Base-by-base conservation (phyloP, 2,888 invertebrate species). In the Augiades crinisus region DNA sequence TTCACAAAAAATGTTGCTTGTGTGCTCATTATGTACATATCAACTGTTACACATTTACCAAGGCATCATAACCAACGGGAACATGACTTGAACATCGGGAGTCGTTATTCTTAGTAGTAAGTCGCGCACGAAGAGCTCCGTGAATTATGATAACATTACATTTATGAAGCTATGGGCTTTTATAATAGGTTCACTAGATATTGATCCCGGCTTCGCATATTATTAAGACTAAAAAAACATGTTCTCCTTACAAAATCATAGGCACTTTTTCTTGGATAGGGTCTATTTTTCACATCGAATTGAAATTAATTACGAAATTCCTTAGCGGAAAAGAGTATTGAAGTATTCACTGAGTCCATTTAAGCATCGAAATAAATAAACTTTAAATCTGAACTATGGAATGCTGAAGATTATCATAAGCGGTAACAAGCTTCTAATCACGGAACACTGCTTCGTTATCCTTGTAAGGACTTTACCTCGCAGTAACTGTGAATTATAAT, bases 11-110 rank as follows among this genome's bases (percentile, higher is more conserved):
- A n/a, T n/a, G n/a, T 43, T 44, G 33, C 36, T 17, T 24, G 8
- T 36, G 22, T 24, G 16, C 24, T 36, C 45, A 36, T 27, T 46
- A 46, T 27, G 36, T 36, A n/a, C n/a, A n/a, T 27, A 34, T 45
- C 45, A 14, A 46, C 46, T 34, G 33, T 45, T 34, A 45, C 45
- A 46, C 36, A 46, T 45, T 46, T 46, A 46, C 36, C 33, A 16
- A 7, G 36, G 36, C 24, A 46, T 27, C 36, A 36, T 46, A 46
- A 46, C 36, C 36, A 46, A 46, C 46, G 36, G 24, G 46, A 46
- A 46, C 46, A 46, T 34, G 34, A 46, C 46, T 36, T 34, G 14
- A 46, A 13, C 24, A 46, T 46, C 46, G 46, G 46, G 34, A 36
- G 46, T 46, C 44, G 44, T 45, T 33, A 45, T 10, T 45, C 44